These are phyloP conservation scores for Poeciliopsis turneri DNA, from an alignment of 2,797 vertebrate genomes.

Conservation along the genomic window DNA sequence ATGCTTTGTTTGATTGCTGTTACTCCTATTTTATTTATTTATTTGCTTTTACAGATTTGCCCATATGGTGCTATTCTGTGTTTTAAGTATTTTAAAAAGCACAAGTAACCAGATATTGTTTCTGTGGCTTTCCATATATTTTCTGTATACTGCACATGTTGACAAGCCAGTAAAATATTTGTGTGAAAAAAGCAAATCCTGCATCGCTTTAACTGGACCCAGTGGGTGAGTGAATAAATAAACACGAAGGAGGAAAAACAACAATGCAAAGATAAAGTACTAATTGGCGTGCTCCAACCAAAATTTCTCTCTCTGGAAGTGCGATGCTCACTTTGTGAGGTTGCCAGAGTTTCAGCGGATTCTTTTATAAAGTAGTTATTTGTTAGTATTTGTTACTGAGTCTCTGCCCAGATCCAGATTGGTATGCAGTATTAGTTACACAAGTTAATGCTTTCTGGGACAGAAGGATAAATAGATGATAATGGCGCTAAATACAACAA, in stretches of 20 bases:
- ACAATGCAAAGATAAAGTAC: background rate
- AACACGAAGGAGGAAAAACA: background rate
- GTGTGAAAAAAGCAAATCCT: background rate
- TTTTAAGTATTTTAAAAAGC: background rate
- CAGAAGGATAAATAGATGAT: background rate
- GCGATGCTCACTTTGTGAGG: background rate
- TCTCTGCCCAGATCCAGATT: background rate
- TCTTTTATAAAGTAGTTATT: background rate
- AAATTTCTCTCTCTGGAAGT: background rate
- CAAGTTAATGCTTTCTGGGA: background rate
- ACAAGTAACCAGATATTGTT: background rate
- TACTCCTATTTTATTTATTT: background rate
- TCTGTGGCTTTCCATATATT: background rate
- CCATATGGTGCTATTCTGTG: background rate
- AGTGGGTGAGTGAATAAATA: background rate
- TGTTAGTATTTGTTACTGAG: background rate
- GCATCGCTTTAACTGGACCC: background rate
- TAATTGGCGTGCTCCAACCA: background rate
- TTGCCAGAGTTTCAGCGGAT: background rate
- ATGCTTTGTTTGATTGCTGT: background rate
- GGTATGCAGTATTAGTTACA: background rate
- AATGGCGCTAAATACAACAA: background rate
- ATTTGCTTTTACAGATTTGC: background rate
- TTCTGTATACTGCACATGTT: background rate
- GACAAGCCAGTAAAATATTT: background rate